Evolutionary conservation across 2,113 vertebrate species (phyloP).

Genomic region (Sander vitreus): DNA sequence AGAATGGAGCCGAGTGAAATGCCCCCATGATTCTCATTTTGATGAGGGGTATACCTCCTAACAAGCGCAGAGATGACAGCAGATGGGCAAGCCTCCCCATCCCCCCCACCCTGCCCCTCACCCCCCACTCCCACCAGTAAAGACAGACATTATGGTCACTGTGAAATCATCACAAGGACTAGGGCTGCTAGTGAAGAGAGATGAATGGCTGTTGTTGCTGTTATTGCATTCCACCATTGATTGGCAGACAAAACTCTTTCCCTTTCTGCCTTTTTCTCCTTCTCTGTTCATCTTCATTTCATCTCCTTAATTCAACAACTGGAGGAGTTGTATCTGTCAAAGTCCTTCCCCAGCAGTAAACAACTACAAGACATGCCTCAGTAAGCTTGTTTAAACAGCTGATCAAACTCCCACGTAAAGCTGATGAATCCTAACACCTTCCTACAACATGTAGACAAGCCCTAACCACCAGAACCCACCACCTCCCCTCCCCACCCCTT

Average conservation of each 20-base stretch:
- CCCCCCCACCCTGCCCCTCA: no score
- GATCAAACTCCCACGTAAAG: conserved; percentile 45
- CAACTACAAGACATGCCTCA: conserved; percentile 11
- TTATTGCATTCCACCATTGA: conserved; percentile 36
- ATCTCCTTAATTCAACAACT: conserved; percentile 14
- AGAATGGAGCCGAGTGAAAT: conserved; percentile 15
- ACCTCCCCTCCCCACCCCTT: background rate
- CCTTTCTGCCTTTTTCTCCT: background rate
- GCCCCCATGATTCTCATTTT: conserved; percentile 32
- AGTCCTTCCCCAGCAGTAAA: conserved; percentile 20
- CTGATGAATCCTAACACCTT: conserved; percentile 40
- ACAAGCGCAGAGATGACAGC: conserved; percentile 37
- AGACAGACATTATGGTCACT: conserved; percentile 50
- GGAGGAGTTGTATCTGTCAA: conserved; percentile 7
- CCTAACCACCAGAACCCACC: background rate
- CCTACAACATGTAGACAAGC: conserved; percentile 19
- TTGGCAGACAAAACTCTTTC: conserved; percentile 25
- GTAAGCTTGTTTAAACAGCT: conserved; percentile 51
- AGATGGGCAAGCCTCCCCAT: background rate
- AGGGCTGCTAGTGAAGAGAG: conserved; percentile 64
- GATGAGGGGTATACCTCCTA: conserved; percentile 49
- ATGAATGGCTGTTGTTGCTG: conserved; percentile 49
- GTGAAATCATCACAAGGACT: conserved; percentile 54
- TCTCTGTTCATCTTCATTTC: conserved; percentile 14
- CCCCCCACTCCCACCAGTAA: conserved; percentile 34